Evolutionary conservation across 2,797 vertebrate species (phyloP), one percentile per base, ranked within the genome.

Genomic region (Hoplostethus mediterraneus): DNA sequence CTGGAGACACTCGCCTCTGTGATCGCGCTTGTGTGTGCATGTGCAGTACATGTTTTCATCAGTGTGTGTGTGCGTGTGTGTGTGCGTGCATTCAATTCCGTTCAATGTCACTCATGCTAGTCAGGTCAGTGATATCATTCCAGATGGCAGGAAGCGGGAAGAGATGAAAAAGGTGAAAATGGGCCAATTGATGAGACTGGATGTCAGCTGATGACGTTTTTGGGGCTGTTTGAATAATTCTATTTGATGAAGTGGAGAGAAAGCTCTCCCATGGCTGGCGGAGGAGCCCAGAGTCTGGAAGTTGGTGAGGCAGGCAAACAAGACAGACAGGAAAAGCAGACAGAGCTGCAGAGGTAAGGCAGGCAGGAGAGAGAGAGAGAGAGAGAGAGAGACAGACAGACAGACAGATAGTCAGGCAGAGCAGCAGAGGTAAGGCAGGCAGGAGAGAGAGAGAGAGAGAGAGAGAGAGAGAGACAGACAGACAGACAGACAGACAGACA

Each of bases 211-310:
- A 48, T 70, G 28, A 36, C 47, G 42, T 70, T 67, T 67, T 28
- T 13, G 21, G 3, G 21, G 16, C 31, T 38, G 40, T 71, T 66
- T 83, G 73, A 83, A 87, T 87, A 58, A 81, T 85, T 67, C 65
- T 70, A 69, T 67, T 61, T 66, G 63, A 73, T 54, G 28, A 31
- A 13, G 36, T 33, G 55, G 25, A 45, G 12, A 33, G 58, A 61
- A 13, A 4, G 9, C 42, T 63, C 52, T 77, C 16, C 36, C 49
- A 31, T 49, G 14, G 58, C 49, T 71, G 28, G 14, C 11, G 45
- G n/a, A 21, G 38, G 31, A 53, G 70, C 52, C 17, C 14, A 58
- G 56, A 66, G 33, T 38, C 51, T 13, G 7, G 8, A 11, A 21
- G 13, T 13, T 6, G 6, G 8, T 21, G 62, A 30, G 28, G 55